These are phyloP conservation scores for Cygnus olor DNA, from an alignment of 2,797 vertebrate genomes.

Conservation along the genomic window DNA sequence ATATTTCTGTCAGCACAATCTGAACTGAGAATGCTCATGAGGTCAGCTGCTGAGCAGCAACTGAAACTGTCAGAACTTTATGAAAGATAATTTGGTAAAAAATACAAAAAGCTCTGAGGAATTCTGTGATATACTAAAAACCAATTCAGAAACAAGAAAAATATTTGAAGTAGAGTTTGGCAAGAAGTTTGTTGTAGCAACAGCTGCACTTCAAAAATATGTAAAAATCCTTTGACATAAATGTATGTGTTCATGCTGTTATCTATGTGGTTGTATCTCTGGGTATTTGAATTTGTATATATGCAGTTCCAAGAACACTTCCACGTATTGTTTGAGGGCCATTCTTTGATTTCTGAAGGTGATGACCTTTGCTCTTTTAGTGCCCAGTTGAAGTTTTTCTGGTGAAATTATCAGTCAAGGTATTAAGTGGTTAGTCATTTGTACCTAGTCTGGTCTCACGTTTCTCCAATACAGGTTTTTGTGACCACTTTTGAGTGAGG, in stretches of 20 bases:
- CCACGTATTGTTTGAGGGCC: background rate
- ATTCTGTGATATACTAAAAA: background rate
- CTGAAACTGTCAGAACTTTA: background rate
- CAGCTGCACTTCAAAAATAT: background rate
- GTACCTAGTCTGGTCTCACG: background rate
- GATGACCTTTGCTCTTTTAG: background rate
- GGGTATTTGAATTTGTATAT: background rate
- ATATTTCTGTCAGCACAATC: background rate
- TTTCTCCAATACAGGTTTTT: background rate
- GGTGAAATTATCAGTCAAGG: background rate
- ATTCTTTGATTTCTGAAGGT: background rate
- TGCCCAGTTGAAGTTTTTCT: background rate
- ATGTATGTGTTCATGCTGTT: accelerated
- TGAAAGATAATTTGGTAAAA: background rate
- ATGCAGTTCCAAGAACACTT: background rate
- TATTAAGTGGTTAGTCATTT: background rate
- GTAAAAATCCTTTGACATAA: background rate
- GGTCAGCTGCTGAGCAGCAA: background rate
- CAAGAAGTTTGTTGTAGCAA: background rate
- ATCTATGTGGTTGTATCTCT: background rate
- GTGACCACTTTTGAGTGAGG: background rate
- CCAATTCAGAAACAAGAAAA: background rate
- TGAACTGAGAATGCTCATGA: background rate
- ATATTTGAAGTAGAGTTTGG: background rate
- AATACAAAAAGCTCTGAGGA: background rate